A percentile compares a stretch with the other conserved stretches of the same genome.
These are phyloP conservation scores for Bugula neritina DNA, from an alignment of 2,888 invertebrate species.

Conservation along the genomic window DNA sequence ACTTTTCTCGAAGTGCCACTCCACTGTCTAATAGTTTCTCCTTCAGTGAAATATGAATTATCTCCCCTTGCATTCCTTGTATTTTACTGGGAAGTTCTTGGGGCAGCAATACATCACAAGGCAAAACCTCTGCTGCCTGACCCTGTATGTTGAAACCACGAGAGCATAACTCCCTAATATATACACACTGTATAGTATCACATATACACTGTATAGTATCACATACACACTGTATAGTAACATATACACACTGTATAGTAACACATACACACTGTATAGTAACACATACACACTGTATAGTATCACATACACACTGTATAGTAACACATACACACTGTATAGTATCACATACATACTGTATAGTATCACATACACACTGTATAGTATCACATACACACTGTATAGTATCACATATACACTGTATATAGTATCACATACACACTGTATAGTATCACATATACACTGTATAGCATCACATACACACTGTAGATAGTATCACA, in stretches of 20 bases:
- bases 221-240: not conserved
- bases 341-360: not conserved
- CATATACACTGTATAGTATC: not conserved
- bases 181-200: not conserved
- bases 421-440: not conserved
- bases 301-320: not conserved
- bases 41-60: not conserved
- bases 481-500: not conserved
- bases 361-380: not conserved
- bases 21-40: constrained; percentile 14
- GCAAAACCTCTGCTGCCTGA: not conserved
- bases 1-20: constrained; percentile 1
- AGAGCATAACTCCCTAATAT: not conserved
- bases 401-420: not conserved
- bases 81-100: not conserved
- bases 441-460: not conserved
- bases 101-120: constrained; percentile 6
- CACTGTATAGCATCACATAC: not conserved
- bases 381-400: not conserved
- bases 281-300: not conserved
- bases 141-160: constrained; percentile 8
- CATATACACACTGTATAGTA: not conserved
- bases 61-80: constrained; percentile 4
- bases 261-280: not conserved
- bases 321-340: not conserved